Evolutionary conservation across 2,113 vertebrate genomes (phyloP).

Genomic region (Camelus bactrianus): DNA sequence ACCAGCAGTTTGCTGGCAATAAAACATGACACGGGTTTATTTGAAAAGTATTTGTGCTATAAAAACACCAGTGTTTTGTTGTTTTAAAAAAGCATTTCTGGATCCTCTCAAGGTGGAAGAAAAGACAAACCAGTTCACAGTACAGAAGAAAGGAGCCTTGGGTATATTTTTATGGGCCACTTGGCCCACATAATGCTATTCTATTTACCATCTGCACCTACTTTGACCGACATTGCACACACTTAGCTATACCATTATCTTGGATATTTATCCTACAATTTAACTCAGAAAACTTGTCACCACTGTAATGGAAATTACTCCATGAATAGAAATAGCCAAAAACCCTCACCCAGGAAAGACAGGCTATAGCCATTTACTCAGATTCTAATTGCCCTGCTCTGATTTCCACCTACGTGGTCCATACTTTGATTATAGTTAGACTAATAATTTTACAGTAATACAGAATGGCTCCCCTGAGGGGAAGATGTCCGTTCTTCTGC

Average conservation of each 20-base stretch:
- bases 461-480: background rate
- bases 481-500: background rate
- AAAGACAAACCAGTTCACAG: conserved; percentile 45
- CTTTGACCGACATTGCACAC: background rate
- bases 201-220: background rate
- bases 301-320: background rate
- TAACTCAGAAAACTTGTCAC: conserved; percentile 19
- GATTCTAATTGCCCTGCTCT: conserved; percentile 10
- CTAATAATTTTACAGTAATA: conserved; percentile 57
- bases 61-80: conserved; percentile 64
- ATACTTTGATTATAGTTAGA: conserved; percentile 36
- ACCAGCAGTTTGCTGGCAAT: conserved; percentile 60
- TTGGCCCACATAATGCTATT: background rate
- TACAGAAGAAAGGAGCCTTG: background rate
- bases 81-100: conserved; percentile 69
- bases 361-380: background rate
- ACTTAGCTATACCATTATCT: background rate
- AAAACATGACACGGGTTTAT: conserved; percentile 65
- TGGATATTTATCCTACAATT: background rate
- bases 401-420: conserved; percentile 45
- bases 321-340: conserved; percentile 20
- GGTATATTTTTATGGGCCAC: background rate
- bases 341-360: background rate
- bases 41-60: conserved; percentile 65
- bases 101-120: conserved; percentile 68